Evolutionary conservation across 1,140 invertebrate species (phyloP), one percentile per base, ranked within the genome.

Genomic region (Drosophila azteca): DNA sequence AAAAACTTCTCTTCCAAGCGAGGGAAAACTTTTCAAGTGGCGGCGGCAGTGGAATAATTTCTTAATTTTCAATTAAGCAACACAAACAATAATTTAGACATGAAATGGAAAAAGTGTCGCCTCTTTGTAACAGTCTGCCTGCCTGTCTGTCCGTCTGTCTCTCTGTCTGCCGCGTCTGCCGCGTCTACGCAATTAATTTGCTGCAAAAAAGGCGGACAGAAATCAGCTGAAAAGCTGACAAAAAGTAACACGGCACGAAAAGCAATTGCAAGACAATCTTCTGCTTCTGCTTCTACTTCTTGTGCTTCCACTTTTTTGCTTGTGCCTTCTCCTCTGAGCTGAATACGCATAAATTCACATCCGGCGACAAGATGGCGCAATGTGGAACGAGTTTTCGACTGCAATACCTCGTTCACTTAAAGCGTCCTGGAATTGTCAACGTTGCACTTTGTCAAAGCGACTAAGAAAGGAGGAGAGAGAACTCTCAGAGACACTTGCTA

Each of bases 331-430:
- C 43, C 60, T 64, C 67, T 41, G 29, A 77, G 81, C 81, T 84
- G 81, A 84, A 84, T 84, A 84, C 81, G 81, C 81, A 84, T 84
- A 84, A 84, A 84, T 84, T 84, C 81, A 71, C 81, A 84, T 84
- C 81, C 81, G 81, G 81, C 81, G 81, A 85, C 81, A 84, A 85
- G 77, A 73, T 84, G 81, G 77, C 73, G 80, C 67, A 69, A 17
- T 60, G 62, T 72, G 41, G 43, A 77, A 62, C 61, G 68, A 50
- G 53, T 59, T 46, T 46, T 52, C 39, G 52, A 29, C 45, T 52
- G 64, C 45, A 39, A 41, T 81, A 82, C 79, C 79, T 77, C 77
- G 54, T 66, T 58, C 66, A 77, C 67, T 77, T 70, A 67, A 74
- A 75, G 59, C 11, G 11, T 39, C 67, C 44, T 8, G 57, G 49